Conservation (phyloP, 2,888 invertebrate species). For the Hirtodrosophila confusa region DNA sequence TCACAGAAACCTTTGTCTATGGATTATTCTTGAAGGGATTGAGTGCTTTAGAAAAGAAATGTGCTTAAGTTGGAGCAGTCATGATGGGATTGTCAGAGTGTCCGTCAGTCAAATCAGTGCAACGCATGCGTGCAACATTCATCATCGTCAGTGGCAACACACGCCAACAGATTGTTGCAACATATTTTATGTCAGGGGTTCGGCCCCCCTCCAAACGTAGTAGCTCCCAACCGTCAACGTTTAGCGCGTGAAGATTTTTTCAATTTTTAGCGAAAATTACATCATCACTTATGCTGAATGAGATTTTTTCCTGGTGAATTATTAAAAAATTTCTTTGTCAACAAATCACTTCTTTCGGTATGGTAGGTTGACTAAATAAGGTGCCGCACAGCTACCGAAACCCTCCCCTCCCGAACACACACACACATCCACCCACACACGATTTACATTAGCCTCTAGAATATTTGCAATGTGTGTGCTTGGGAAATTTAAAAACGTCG, state of each 20-base stretch:
- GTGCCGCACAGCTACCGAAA: conserved; percentile 31
- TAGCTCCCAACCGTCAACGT: conserved; percentile 16
- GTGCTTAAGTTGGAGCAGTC: conserved; percentile 10
- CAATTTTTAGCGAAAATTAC: conserved; percentile 78
- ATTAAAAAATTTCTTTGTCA: conserved; percentile 81
- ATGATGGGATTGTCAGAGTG: conserved; percentile 49
- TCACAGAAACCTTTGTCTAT: neutral
- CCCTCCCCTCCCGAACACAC: neutral
- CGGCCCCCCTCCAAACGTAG: neutral
- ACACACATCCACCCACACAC: conserved; percentile 24
- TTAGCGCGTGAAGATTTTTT: conserved; percentile 63
- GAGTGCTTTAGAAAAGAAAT: conserved; percentile 1
- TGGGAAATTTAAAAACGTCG: conserved; percentile 77
- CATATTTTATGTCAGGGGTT: conserved; percentile 66
- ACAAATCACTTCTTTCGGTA: conserved; percentile 75
- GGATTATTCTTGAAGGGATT: conserved; percentile 1
- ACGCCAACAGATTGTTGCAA: conserved; percentile 76
- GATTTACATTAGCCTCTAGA: conserved; percentile 69
- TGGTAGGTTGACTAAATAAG: conserved; percentile 66
- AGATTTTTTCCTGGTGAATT: conserved; percentile 70
- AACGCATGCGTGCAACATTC: conserved; percentile 78
- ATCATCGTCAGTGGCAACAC: conserved; percentile 70
- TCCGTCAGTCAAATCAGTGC: conserved; percentile 65
- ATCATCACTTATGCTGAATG: conserved; percentile 80
- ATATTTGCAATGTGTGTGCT: conserved; percentile 34